phyloP scores from a whole-genome alignment of 2,797 vertebrate species.

The Pseudocheirus occidentalis region DNA sequence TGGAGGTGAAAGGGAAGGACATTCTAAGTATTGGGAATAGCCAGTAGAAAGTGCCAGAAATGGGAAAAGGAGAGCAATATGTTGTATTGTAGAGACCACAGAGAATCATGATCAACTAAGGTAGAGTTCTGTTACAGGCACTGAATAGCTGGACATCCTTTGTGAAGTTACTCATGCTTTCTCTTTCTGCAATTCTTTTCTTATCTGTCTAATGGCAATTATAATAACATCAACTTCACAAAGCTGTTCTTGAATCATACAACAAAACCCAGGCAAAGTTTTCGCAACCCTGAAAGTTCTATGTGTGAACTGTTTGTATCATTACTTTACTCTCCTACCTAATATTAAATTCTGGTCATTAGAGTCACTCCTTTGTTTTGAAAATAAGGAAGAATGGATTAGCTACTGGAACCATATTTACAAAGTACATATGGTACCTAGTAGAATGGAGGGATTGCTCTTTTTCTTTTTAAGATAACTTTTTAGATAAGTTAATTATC shows the following conservation, averaged over 20 bases:
- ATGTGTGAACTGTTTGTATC: neutral
- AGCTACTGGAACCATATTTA: neutral
- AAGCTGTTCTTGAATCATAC: neutral
- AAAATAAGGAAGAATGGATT: neutral
- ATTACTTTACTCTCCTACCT: neutral
- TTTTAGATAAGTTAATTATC: neutral
- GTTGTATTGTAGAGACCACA: neutral
- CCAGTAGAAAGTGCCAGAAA: neutral
- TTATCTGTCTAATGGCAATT: neutral
- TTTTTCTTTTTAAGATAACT: slow-evolving; percentile 34
- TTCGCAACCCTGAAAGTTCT: neutral
- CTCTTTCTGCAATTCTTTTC: neutral
- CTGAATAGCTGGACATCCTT: neutral
- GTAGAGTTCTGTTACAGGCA: neutral
- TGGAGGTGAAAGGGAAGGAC: neutral
- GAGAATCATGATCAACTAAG: neutral
- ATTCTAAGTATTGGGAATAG: neutral
- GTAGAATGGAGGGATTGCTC: neutral
- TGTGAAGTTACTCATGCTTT: neutral
- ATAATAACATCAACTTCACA: neutral
- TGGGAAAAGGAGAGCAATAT: neutral
- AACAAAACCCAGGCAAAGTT: neutral
- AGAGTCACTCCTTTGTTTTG: slow-evolving; percentile 17
- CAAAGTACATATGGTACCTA: neutral
- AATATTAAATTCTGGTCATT: neutral